Evolutionary conservation across 2,113 vertebrate species (phyloP).

Genomic region (Cebidichthys violaceus): DNA sequence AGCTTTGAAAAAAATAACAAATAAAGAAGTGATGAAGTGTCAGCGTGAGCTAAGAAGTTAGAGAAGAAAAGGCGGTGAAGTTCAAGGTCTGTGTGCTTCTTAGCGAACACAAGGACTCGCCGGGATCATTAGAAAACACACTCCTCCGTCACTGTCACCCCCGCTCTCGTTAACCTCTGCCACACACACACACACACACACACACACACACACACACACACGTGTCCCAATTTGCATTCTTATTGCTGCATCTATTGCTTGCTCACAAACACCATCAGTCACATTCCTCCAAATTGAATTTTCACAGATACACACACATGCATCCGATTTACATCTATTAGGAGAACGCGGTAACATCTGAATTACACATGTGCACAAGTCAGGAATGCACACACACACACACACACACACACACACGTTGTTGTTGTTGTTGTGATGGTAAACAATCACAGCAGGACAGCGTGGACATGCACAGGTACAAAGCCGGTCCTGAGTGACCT

Average conservation of each 20-base stretch:
- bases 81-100: constrained; percentile 56
- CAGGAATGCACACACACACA: not conserved
- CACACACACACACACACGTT: not conserved
- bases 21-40: not conserved
- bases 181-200: constrained; percentile 34
- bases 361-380: constrained; percentile 45
- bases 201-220: constrained; percentile 38
- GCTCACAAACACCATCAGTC: constrained; percentile 70
- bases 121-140: constrained; percentile 60
- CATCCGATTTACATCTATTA: constrained; percentile 71
- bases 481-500: constrained; percentile 23
- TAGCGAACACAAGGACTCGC: constrained; percentile 43
- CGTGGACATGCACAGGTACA: constrained; percentile 15
- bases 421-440: constrained; percentile 7
- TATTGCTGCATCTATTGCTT: constrained; percentile 60
- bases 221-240: constrained; percentile 72
- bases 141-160: constrained; percentile 69
- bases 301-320: constrained; percentile 63
- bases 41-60: not conserved
- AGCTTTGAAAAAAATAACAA: not conserved
- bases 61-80: constrained; percentile 39
- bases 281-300: constrained; percentile 70
- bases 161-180: constrained; percentile 71
- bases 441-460: constrained; percentile 46
- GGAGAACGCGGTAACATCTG: constrained; percentile 44